Base-by-base conservation (phyloP, 2,888 invertebrate genomes). In the Hydrotaea cyrtoneurina region DNA sequence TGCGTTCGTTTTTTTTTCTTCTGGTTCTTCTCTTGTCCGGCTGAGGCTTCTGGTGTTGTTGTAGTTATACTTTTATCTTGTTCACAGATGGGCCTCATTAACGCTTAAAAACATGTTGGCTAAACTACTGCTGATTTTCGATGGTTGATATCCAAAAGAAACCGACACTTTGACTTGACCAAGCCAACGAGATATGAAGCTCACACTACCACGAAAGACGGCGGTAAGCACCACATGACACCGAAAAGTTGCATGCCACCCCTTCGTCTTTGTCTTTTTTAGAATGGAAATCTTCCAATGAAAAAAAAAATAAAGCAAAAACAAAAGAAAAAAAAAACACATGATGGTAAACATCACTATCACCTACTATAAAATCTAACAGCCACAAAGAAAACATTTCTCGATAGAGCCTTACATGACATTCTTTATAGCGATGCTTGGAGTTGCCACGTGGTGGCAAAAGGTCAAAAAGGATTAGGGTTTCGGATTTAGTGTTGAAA, bases 101-200 rank as follows among this genome's bases (percentile, higher is more conserved):
- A 82, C 85, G 82, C 85, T 85, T 64, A 36, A 80, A 85, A 85
- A 85, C 82, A 82, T 85, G 85, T 82, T 85, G 62, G 46, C 74
- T 80, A 3, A 11, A 62, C 74, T 53, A 83, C 80, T 72, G 64
- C 74, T 74, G 85, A 82, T 82, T 75, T 79, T 74, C 77, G 74
- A n/a, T 64, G 62, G 36, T 85, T 85, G 82, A 82, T 85, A 82
- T 77, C 73, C 69, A 43, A 50, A 80, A 74, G 69, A 55, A 78
- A 80, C 80, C 72, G 62, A 80, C 80, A 46, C 62, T n/a, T 31
- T 2, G 21, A 69, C 46, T 69, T 69, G 69, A 69, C 69, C 69
- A 66, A 66, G 43, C 39, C 36, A 62, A n/a, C n/a, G 46, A 46
- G 69, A 46, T 69, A 69, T 66, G 69, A 21, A 43, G 23, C 46